Percentiles rank a stretch among this genome's conserved stretches.
Evolutionary conservation across 2,888 invertebrate genomes (phyloP).

Genomic region (Gibbula magus): DNA sequence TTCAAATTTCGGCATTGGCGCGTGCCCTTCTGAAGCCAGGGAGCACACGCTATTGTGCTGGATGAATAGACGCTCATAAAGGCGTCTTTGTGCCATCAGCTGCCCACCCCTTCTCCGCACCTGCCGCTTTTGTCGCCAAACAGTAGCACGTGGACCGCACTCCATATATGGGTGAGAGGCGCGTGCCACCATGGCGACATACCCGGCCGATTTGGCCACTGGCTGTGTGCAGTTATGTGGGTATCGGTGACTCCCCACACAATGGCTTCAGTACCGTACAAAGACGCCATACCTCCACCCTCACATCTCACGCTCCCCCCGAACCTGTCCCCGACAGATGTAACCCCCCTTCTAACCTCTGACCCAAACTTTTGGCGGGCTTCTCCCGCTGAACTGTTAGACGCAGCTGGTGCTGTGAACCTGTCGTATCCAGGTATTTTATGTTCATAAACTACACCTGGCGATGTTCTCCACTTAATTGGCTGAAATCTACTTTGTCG

Average conservation of each 20-base stretch:
- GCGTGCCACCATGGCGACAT: slow-evolving; percentile 24
- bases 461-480: background rate
- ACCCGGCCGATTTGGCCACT: background rate
- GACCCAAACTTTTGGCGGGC: slow-evolving; percentile 24
- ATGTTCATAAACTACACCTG: slow-evolving; percentile 22
- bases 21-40: slow-evolving; percentile 32
- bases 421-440: slow-evolving; percentile 3
- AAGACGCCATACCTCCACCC: slow-evolving; percentile 7
- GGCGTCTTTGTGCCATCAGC: slow-evolving; percentile 40
- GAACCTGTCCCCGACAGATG: slow-evolving; percentile 15
- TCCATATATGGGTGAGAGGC: slow-evolving; percentile 26
- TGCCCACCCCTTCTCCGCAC: slow-evolving; percentile 32
- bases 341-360: background rate
- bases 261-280: slow-evolving; percentile 12
- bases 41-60: slow-evolving; percentile 22
- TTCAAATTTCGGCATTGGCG: slow-evolving; percentile 35
- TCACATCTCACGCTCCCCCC: background rate
- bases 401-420: slow-evolving; percentile 15
- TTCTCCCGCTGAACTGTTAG: slow-evolving; percentile 6
- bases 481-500: background rate
- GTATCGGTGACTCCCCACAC: background rate
- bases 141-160: slow-evolving; percentile 21
- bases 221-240: slow-evolving; percentile 25
- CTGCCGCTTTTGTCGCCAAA: slow-evolving; percentile 33
- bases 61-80: slow-evolving; percentile 26